A percentile compares a stretch with the other conserved stretches of the same genome.
Conservation (phyloP, 2,113 vertebrate genomes). For the Glaucidium brasilianum region DNA sequence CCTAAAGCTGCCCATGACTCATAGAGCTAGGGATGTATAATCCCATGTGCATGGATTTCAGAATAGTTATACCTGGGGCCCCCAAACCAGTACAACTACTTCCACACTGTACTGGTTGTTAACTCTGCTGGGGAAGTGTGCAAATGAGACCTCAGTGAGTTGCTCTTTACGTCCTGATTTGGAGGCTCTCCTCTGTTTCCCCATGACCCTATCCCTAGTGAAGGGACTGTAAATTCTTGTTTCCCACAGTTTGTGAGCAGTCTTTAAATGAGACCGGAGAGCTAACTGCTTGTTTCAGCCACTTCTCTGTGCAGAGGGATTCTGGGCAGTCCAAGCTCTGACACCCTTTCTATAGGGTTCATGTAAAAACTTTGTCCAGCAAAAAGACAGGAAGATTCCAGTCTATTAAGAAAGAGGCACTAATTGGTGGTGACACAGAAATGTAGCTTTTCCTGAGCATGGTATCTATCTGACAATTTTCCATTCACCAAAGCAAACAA, state of each 20-base stretch:
- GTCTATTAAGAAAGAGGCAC: neutral
- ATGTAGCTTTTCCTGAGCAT: slow-evolving; percentile 15
- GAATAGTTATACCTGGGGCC: neutral
- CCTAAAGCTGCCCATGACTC: neutral
- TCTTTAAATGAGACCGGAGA: neutral
- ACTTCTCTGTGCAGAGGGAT: neutral
- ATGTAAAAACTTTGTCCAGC: neutral
- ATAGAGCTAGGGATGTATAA: neutral
- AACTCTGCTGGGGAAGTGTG: neutral
- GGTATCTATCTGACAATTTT: slow-evolving; percentile 34
- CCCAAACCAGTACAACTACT: neutral
- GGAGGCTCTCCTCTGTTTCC: neutral
- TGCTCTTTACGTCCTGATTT: neutral
- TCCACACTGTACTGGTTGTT: neutral
- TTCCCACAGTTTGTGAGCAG: neutral
- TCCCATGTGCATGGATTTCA: neutral
- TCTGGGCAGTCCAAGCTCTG: neutral
- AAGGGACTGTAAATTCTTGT: neutral
- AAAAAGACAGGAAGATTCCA: neutral
- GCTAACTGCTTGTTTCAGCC: neutral
- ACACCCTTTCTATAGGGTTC: neutral
- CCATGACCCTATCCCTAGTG: neutral
- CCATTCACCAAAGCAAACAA: slow-evolving; percentile 38
- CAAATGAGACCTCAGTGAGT: neutral
- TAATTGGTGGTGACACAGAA: slow-evolving; percentile 43